Conservation (phyloP, 2,797 vertebrate species). For the Emys orbicularis region DNA sequence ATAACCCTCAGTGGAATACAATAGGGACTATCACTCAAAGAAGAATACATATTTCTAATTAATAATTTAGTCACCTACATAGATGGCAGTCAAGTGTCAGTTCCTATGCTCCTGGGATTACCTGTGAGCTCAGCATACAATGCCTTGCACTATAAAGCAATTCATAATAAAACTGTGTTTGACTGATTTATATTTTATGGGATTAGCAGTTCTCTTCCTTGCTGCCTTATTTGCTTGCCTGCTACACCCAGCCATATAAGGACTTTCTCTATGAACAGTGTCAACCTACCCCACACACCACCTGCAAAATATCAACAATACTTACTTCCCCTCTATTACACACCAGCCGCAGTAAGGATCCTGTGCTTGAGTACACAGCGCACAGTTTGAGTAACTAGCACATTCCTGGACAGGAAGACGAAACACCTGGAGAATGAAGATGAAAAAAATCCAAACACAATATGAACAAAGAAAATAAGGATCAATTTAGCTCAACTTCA, state of each 20-base stretch:
- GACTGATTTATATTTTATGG: background rate
- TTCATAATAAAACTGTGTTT: background rate
- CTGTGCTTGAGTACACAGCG: conserved; percentile 86
- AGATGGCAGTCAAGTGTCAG: conserved; percentile 36
- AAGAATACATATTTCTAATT: conserved; percentile 49
- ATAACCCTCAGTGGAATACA: no score
- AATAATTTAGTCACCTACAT: conserved; percentile 62
- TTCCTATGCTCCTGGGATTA: conserved; percentile 21
- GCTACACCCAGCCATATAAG: background rate
- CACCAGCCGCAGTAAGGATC: conserved; percentile 99
- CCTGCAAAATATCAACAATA: fast-evolving
- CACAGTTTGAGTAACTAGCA: conserved; percentile 84
- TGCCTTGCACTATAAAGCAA: fast-evolving
- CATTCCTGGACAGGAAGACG: conserved; percentile 93
- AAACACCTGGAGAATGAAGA: conserved; percentile 84
- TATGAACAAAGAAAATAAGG: background rate
- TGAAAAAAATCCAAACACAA: background rate
- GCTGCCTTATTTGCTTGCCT: background rate
- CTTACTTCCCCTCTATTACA: conserved; percentile 93
- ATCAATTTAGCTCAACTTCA: background rate
- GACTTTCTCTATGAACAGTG: background rate
- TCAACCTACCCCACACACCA: background rate
- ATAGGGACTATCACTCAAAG: no score
- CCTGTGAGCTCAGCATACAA: background rate
- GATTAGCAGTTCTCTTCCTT: background rate